These are phyloP conservation scores for Molossus alvarezi DNA, from an alignment of 2,797 vertebrate species.

Conservation along the genomic window DNA sequence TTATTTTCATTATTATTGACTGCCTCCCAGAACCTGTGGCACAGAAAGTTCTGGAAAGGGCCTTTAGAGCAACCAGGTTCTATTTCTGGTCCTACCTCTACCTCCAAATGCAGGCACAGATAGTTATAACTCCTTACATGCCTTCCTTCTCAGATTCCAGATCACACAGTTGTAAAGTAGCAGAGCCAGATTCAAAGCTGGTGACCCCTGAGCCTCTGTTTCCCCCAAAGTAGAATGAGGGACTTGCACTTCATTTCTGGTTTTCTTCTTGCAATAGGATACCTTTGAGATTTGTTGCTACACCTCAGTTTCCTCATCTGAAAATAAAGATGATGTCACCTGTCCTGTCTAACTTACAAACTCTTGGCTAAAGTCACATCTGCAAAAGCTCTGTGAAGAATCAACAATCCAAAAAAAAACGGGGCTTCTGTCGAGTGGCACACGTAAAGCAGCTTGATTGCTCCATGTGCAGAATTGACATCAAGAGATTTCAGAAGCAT, in stretches of 20 bases:
- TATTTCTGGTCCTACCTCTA: not conserved
- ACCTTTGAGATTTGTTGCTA: not conserved
- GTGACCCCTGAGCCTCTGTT: not conserved
- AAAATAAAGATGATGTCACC: not conserved
- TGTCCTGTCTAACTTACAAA: not conserved
- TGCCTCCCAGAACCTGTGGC: not conserved
- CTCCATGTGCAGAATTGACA: no score
- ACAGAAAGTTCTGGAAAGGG: constrained; percentile 19
- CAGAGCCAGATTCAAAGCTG: not conserved
- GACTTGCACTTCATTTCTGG: not conserved
- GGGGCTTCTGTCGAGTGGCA: no score
- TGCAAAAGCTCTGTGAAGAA: not conserved
- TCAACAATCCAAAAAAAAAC: not conserved
- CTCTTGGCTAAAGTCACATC: not conserved
- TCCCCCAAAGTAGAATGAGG: not conserved
- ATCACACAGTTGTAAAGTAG: not conserved
- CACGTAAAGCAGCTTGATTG: no score
- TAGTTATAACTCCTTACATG: not conserved
- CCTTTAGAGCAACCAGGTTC: not conserved
- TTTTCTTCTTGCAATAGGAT: constrained; percentile 4
- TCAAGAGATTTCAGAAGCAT: no score
- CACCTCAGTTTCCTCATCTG: not conserved
- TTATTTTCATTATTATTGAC: not conserved
- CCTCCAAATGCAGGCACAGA: not conserved
- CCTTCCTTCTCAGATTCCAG: not conserved